Base-by-base conservation (phyloP, 2,888 invertebrate genomes). In the Phortica magna region DNA sequence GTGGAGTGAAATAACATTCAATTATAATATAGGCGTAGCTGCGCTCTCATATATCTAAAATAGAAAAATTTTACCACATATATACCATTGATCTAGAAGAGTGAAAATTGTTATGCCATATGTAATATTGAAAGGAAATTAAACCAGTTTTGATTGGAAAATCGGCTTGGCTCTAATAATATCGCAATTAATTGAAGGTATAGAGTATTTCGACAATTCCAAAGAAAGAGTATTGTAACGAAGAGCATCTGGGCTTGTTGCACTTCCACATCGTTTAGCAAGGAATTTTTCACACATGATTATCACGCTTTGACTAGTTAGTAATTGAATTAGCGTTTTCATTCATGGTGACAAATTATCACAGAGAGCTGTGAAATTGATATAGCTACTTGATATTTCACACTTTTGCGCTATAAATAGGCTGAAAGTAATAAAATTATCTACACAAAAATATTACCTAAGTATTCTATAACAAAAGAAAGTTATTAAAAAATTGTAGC, bases 241-340 rank as follows among this genome's bases (percentile, higher is more conserved):
- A 48, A 7, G 9, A 48, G 7, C 48, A 14, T 14, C 48, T 12
- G 3, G 9, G 7, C 48, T 48, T 48, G 9, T 5, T 1, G 48
- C 19, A 61, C 1, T 61, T 61, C 7, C 22, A 19, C 19, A 17
- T 19, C 17, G 9, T 59, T 59, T 59, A 59, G 59, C 14, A 59
- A 17, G 59, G 59, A 59, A 61, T 61, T 22, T 61, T 61, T 61
- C 61, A 61, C 61, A 61, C 61, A 61, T 61, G 3, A 61, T 61
- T 61, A 61, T 10, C 61, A 61, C 61, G 61, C 6, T 61, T 61
- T 61, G 61, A 14, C 61, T 61, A 14, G 55, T 55, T 55, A 61
- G 7, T 61, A 61, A 61, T 61, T 22, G 17, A 22, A 61, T 61
- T 61, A 61, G 61, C 61, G 19, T 22, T 9, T 9, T 48, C 7